Percentiles rank a stretch among this genome's conserved stretches.
These are phyloP conservation scores for Helogale parvula DNA, from an alignment of 2,113 vertebrate genomes.

Conservation along the genomic window DNA sequence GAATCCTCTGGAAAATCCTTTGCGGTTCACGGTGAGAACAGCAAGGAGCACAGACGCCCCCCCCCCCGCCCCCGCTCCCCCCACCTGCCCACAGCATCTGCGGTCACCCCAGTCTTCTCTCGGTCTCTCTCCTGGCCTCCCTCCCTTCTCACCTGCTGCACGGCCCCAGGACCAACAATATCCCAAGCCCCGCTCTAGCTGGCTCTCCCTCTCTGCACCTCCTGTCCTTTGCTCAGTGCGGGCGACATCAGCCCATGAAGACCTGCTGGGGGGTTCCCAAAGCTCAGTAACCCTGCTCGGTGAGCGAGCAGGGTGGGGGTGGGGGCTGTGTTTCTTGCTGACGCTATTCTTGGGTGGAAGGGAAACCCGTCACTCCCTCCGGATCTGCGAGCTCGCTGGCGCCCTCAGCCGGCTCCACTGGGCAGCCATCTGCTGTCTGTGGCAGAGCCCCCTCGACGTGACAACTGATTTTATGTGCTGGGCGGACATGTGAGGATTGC, in stretches of 20 bases:
- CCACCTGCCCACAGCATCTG: accelerated
- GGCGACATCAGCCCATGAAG: background rate
- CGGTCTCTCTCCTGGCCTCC: background rate
- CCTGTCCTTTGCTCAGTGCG: background rate
- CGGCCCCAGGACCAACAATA: background rate
- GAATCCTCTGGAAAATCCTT: background rate
- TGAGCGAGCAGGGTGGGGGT: background rate
- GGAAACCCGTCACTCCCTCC: background rate
- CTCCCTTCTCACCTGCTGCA: background rate
- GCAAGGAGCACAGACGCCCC: background rate
- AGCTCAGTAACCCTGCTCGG: background rate
- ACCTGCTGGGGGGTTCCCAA: background rate
- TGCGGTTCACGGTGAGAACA: background rate
- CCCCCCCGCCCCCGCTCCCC: too few species aligned
- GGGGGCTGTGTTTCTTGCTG: background rate
- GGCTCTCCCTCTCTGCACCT: background rate
- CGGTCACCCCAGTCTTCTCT: background rate
- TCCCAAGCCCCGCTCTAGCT: background rate
- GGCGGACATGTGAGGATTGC: background rate
- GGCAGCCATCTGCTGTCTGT: background rate
- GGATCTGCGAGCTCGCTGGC: background rate
- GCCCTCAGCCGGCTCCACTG: background rate
- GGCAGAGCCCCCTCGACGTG: background rate
- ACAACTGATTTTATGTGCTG: background rate
- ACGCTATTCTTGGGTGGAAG: background rate